Percentiles rank a stretch among this genome's conserved stretches.
Evolutionary conservation across 2,113 vertebrate species (phyloP).

Genomic region (Chiloscyllium plagiosum): DNA sequence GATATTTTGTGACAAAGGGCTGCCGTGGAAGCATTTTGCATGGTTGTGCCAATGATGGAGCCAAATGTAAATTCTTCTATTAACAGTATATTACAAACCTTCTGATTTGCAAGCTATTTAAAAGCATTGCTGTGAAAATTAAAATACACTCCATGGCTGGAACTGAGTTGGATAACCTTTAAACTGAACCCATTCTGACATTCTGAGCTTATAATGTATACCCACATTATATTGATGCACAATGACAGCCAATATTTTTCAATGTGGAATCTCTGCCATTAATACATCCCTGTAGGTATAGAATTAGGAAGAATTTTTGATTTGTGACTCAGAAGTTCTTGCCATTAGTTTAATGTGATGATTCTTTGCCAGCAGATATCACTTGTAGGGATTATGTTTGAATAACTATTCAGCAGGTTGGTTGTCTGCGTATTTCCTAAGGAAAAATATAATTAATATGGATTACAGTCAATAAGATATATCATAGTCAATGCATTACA

Average conservation of each 20-base stretch:
- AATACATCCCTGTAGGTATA: neutral
- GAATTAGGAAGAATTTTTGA: neutral
- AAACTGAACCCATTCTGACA: neutral
- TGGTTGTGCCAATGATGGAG: neutral
- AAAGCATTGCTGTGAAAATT: neutral
- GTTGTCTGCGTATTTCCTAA: neutral
- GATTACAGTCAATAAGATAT: neutral
- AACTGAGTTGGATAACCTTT: neutral
- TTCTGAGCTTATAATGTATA: neutral
- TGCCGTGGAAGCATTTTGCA: neutral
- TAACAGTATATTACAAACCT: neutral
- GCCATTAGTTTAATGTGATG: neutral
- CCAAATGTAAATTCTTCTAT: neutral
- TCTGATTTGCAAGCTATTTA: neutral
- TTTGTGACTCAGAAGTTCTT: slow-evolving; percentile 4
- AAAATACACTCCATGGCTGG: neutral
- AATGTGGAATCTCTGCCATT: neutral
- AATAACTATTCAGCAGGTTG: neutral
- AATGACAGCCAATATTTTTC: neutral
- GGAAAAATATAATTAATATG: slow-evolving; percentile 3
- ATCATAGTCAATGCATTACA: neutral
- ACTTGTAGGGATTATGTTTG: neutral
- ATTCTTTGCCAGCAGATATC: neutral
- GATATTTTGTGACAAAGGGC: neutral
- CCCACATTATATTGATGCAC: neutral